These are phyloP conservation scores for Melanostoma scalare DNA, from an alignment of 2,888 invertebrate species.

Conservation along the genomic window DNA sequence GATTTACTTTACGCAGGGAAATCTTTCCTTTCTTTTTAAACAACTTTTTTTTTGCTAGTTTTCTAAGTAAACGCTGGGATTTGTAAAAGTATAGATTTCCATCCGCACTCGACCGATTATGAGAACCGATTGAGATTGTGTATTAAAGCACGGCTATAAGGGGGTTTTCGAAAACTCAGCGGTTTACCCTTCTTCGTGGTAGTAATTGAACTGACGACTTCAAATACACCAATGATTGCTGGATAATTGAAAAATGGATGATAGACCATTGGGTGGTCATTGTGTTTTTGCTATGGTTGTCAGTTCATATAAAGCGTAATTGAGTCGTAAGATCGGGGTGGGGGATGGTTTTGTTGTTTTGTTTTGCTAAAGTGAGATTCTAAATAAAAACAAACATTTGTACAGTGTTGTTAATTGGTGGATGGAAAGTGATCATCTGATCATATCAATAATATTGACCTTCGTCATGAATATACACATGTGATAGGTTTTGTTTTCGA, in stretches of 20 bases:
- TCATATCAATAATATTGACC: constrained; percentile 11
- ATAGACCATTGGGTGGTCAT: constrained; percentile 26
- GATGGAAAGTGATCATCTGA: constrained; percentile 1
- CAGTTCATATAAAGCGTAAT: constrained; percentile 21
- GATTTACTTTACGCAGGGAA: background rate
- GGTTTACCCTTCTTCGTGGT: constrained; percentile 53
- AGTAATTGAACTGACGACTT: background rate
- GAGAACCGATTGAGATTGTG: constrained; percentile 59
- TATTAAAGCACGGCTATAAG: background rate
- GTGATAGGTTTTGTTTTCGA: background rate
- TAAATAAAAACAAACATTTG: constrained; percentile 20
- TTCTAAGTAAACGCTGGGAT: background rate
- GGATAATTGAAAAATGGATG: constrained; percentile 64
- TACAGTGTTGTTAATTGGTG: constrained; percentile 18
- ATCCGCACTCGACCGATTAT: constrained; percentile 68
- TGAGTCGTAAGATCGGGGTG: constrained; percentile 9
- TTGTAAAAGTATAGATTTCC: constrained; percentile 22
- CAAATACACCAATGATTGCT: constrained; percentile 40
- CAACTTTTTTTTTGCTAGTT: background rate
- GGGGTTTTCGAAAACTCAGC: constrained; percentile 25
- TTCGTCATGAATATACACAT: constrained; percentile 1
- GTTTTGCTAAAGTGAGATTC: constrained; percentile 10
- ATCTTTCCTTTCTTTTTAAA: background rate
- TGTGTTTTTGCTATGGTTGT: constrained; percentile 2
- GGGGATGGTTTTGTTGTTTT: background rate